Evolutionary conservation across 2,797 vertebrate genomes (phyloP).

Genomic region (Brachymystax lenok): DNA sequence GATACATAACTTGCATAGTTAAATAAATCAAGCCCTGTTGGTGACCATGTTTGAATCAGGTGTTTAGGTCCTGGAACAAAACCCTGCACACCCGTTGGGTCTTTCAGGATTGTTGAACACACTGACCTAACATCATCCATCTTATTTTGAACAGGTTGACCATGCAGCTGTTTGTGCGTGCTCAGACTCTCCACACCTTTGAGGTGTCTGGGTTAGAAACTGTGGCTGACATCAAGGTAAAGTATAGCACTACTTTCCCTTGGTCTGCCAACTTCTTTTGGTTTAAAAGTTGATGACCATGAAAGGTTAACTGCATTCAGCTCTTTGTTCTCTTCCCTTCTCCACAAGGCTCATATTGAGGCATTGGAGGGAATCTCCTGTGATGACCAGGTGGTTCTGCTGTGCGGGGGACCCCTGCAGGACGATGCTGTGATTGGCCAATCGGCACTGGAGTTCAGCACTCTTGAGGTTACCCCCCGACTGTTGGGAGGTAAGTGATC

Average conservation of each 20-base stretch:
- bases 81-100: too few species aligned
- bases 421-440: not conserved
- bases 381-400: not conserved
- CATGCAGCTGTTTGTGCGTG: slow-evolving; percentile 4
- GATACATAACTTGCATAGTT: too few species aligned
- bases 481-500: not conserved
- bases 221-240: not conserved
- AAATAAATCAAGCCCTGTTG: too few species aligned
- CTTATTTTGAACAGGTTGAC: not conserved
- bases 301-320: not conserved
- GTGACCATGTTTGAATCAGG: too few species aligned
- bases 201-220: not conserved
- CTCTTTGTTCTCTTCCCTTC: not conserved
- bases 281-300: too few species aligned
- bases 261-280: too few species aligned
- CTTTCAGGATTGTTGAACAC: too few species aligned
- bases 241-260: too few species aligned
- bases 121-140: not conserved
- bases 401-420: not conserved
- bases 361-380: not conserved
- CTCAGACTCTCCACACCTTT: not conserved
- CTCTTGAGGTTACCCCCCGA: not conserved
- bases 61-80: too few species aligned
- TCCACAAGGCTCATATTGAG: not conserved
- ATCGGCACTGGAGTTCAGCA: not conserved